Evolutionary conservation across 2,113 vertebrate species (phyloP).

Genomic region (Ceyx margarethae): DNA sequence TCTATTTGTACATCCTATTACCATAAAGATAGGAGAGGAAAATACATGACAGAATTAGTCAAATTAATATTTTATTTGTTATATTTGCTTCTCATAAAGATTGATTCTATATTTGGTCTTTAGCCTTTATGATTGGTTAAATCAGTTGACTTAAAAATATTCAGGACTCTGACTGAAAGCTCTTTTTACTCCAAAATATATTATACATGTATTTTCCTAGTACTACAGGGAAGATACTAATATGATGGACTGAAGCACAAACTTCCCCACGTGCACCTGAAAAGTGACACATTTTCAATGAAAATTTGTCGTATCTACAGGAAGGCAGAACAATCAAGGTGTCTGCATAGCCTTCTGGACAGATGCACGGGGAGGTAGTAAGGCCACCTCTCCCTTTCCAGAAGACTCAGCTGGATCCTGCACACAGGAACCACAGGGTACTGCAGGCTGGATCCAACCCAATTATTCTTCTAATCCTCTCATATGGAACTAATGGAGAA

Average conservation of each 20-base stretch:
- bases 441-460: background rate
- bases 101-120: background rate
- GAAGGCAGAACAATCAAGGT: slow-evolving; percentile 39
- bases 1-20: slow-evolving; percentile 21
- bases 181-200: background rate
- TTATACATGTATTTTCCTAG: background rate
- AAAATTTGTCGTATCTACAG: slow-evolving; percentile 19
- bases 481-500: slow-evolving; percentile 8
- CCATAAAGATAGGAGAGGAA: background rate
- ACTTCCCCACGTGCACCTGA: background rate
- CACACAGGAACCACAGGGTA: slow-evolving; percentile 6
- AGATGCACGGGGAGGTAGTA: background rate
- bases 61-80: slow-evolving; percentile 31
- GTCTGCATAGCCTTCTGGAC: background rate
- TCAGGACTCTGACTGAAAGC: background rate
- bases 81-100: background rate
- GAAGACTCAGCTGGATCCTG: slow-evolving; percentile 38
- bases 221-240: background rate
- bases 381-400: slow-evolving; percentile 30
- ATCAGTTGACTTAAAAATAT: background rate
- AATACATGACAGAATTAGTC: slow-evolving; percentile 22
- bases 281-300: background rate
- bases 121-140: background rate
- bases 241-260: background rate
- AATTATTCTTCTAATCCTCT: slow-evolving; percentile 33